Conservation (phyloP, 2,888 invertebrate species). For the Morpho deidamia region DNA sequence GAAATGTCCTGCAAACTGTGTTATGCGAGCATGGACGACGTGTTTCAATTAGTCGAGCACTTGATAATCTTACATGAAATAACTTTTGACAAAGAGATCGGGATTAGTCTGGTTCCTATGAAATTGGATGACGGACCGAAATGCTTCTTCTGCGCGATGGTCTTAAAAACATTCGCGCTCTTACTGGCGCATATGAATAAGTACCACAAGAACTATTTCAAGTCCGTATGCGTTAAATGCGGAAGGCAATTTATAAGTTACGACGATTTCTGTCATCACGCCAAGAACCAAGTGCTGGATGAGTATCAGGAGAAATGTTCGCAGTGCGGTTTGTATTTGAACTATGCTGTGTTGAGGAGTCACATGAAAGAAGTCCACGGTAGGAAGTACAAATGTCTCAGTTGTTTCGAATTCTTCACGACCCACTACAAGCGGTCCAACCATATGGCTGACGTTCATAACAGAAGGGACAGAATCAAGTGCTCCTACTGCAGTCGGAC, state of each 20-base stretch:
- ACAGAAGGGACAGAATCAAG: conserved; percentile 20
- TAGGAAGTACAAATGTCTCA: conserved; percentile 26
- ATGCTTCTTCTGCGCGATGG: conserved; percentile 40
- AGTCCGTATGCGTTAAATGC: conserved; percentile 41
- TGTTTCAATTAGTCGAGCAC: conserved; percentile 36
- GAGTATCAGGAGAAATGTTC: conserved; percentile 22
- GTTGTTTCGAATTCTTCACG: conserved; percentile 26
- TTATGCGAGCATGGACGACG: conserved; percentile 23
- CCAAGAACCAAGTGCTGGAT: conserved; percentile 30
- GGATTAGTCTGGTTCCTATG: conserved; percentile 32
- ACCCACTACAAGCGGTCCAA: conserved; percentile 26
- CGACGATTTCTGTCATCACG: conserved; percentile 43
- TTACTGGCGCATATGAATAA: conserved; percentile 39
- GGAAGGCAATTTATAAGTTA: conserved; percentile 53
- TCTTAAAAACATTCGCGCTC: conserved; percentile 38
- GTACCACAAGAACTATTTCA: conserved; percentile 33
- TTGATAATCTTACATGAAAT: conserved; percentile 29
- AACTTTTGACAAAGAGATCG: conserved; percentile 23
- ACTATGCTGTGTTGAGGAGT: conserved; percentile 18
- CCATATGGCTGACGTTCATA: conserved; percentile 29
- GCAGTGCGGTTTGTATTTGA: conserved; percentile 21
- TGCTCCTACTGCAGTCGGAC: conserved; percentile 27
- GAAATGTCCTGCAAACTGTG: conserved; percentile 41
- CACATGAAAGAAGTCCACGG: conserved; percentile 29
- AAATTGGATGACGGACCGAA: conserved; percentile 36